Evolutionary conservation across 2,113 vertebrate genomes (phyloP).

Genomic region (Sinosuthora webbiana): DNA sequence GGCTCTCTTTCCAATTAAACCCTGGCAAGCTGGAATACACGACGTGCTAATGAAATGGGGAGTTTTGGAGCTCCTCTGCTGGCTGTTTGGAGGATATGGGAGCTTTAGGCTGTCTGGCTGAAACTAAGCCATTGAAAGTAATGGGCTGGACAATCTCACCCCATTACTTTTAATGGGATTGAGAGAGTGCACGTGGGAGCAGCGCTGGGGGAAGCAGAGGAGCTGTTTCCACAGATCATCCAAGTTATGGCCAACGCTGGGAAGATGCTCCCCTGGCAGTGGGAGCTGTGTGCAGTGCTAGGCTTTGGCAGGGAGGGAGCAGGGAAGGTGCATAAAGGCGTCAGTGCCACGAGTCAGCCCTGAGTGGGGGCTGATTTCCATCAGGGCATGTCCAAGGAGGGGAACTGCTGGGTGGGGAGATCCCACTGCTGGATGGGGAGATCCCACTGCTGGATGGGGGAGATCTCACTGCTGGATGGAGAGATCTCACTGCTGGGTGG

Average conservation of each 20-base stretch:
- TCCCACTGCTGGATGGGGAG: not conserved
- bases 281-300: not conserved
- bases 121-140: slow-evolving; percentile 33
- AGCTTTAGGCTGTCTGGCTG: slow-evolving; percentile 41
- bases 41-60: slow-evolving; percentile 16
- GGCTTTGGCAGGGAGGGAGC: not conserved
- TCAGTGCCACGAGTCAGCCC: not conserved
- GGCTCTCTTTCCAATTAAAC: slow-evolving; percentile 29
- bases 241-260: not conserved
- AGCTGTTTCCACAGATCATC: not conserved
- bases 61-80: not conserved
- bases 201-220: not conserved
- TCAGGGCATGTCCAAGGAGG: not conserved
- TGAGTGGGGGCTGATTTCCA: not conserved
- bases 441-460: not conserved
- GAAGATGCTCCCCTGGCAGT: not conserved
- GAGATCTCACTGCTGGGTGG: not conserved
- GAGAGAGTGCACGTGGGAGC: not conserved
- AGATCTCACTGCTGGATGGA: not conserved
- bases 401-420: not conserved
- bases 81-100: not conserved
- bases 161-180: slow-evolving; percentile 62
- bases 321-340: not conserved
- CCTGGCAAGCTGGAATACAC: not conserved
- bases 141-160: slow-evolving; percentile 60